Evolutionary conservation across 2,888 invertebrate species (phyloP), one percentile per base, ranked within the genome.

Genomic region (Amblyjoppa proteus): DNA sequence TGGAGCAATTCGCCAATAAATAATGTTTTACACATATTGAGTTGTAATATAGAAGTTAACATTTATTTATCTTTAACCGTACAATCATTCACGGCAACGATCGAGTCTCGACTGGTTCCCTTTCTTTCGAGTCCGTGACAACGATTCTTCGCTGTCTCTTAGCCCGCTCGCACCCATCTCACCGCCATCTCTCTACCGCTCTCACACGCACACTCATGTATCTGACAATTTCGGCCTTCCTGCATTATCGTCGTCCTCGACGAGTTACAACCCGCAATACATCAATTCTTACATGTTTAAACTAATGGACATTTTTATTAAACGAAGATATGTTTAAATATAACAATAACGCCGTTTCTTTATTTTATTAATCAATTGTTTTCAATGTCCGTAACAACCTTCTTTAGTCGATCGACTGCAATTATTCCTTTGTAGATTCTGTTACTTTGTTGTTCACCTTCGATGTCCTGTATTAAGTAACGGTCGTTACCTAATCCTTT

Each of bases 371-470:
- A 13, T 64, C n/a, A 13, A 45, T 45, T 16, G 1, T 16, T 34
- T 34, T 9, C 31, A 28, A 73, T 56, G 20, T 28, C 61, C 41
- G 64, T 82, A 11, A 20, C 51, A n/a, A 84, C 45, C 28, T 68
- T 34, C 58, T 84, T 84, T 6, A 84, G 25, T 56, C 82, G 49
- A 51, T 84, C 85, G 0, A 79, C 45, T 0, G 79, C 71, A 16
- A 84, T 51, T 28, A 85, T 80, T 16, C 68, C 83, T 74, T 85
- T 84, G 38, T 82, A 87, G 1, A 78, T 41, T 79, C 69, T 69
- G n/a, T 56, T 34, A 68, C 85, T 87, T 71, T 84, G 86, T n/a
- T 85, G 79, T 41, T 87, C 85, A 1, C 81, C 87, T 51, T 87
- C 83, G 25, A 87, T 82, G 28, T 87, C 86, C 34, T 85, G 64